A percentile compares a stretch with the other conserved stretches of the same genome.
phyloP scores from a whole-genome alignment of 2,888 invertebrate species.

The Lordiphosa fenestrarum region DNA sequence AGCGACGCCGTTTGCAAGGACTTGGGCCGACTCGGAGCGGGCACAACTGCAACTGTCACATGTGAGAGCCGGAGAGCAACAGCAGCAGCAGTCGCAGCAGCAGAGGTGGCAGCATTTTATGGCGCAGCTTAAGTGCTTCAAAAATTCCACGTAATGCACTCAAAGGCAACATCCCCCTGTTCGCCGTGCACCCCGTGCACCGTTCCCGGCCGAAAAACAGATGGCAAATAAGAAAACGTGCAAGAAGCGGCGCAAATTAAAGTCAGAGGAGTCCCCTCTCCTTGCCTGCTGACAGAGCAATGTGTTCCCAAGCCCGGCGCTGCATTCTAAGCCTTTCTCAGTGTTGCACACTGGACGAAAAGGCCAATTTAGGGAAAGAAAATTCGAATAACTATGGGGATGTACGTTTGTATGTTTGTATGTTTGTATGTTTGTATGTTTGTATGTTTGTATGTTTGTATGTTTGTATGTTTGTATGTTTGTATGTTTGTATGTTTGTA shows the following conservation, averaged over 20 bases:
- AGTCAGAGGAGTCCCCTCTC: conserved; percentile 54
- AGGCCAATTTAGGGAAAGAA: no score
- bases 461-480: no score
- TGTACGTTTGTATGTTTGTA: no score
- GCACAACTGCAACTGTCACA: conserved; percentile 51
- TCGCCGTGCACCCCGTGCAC: conserved; percentile 4
- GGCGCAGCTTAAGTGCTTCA: conserved; percentile 72
- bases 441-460: no score
- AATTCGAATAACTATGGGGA: no score
- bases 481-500: no score
- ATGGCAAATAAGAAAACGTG: conserved; percentile 74
- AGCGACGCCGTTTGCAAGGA: conserved; percentile 52
- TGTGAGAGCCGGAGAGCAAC: conserved; percentile 35
- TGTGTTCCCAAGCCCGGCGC: conserved; percentile 57
- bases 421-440: no score
- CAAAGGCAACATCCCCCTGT: conserved; percentile 61
- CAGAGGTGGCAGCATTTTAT: conserved; percentile 70
- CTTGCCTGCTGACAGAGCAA: conserved; percentile 67
- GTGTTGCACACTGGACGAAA: not conserved
- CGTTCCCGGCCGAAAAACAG: conserved; percentile 33
- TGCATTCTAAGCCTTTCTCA: conserved; percentile 26
- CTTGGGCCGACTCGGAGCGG: conserved; percentile 35
- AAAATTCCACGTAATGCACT: conserved; percentile 78
- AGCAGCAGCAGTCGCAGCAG: conserved; percentile 19
- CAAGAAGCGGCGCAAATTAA: conserved; percentile 71